Conservation (phyloP, 1,140 invertebrate species). For the Euwallacea fornicatus region DNA sequence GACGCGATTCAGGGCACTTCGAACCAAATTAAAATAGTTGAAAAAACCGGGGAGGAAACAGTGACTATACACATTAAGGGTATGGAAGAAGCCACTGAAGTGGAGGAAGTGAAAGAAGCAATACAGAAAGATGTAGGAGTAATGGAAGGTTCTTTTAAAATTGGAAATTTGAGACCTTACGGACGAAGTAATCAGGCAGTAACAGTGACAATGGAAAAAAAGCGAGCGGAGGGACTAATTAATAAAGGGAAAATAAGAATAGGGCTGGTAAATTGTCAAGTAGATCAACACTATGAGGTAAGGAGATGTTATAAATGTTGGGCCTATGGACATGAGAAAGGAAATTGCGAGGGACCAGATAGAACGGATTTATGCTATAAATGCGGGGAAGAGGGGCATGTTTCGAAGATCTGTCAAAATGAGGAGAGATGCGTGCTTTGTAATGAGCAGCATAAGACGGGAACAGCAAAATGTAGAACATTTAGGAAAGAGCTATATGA, state of each 20-base stretch:
- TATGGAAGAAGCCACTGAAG: constrained; percentile 2
- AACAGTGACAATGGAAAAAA: constrained; percentile 6
- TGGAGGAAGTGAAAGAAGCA: constrained; percentile 10
- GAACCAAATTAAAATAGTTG: neutral
- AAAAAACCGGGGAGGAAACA: neutral
- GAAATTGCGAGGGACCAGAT: constrained; percentile 20
- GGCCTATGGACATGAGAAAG: constrained; percentile 7
- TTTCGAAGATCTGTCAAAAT: constrained; percentile 10
- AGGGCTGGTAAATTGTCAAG: constrained; percentile 14
- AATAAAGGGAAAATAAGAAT: constrained; percentile 1
- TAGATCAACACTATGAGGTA: constrained; percentile 10
- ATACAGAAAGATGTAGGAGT: neutral
- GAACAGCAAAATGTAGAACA: neutral
- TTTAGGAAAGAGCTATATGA: constrained; percentile 1
- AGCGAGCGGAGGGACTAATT: neutral
- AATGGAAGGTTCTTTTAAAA: neutral
- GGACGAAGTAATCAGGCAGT: constrained; percentile 4
- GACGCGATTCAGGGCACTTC: constrained; percentile 2
- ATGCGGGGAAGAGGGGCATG: constrained; percentile 27
- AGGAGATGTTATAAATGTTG: constrained; percentile 24
- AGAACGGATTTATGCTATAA: constrained; percentile 22
- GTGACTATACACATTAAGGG: constrained; percentile 15
- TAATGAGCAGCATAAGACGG: constrained; percentile 5
- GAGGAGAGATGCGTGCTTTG: constrained; percentile 19
- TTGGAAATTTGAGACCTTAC: constrained; percentile 15